Conservation (phyloP, 1,140 invertebrate genomes). For the Sweltsa coloradensis region DNA sequence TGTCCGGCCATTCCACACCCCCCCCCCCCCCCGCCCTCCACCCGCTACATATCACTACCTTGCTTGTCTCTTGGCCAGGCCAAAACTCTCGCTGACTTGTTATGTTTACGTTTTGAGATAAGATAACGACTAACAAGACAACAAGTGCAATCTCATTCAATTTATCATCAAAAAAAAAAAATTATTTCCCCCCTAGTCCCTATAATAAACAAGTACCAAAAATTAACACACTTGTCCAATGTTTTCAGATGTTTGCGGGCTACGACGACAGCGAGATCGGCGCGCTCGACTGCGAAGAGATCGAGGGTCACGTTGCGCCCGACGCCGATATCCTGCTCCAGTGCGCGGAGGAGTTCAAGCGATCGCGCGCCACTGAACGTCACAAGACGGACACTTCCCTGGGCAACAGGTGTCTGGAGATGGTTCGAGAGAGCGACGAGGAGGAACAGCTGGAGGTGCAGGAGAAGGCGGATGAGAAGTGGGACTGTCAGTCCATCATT, state of each 20-base stretch:
- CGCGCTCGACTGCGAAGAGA: slow-evolving; percentile 76
- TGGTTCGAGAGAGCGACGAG: slow-evolving; percentile 44
- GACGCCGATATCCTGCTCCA: slow-evolving; percentile 50
- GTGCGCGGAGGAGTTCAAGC: slow-evolving; percentile 43
- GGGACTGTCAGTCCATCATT: slow-evolving; percentile 90
- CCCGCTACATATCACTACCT: too few species aligned
- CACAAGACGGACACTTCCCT: neutral
- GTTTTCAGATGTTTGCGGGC: slow-evolving; percentile 57
- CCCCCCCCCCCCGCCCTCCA: too few species aligned
- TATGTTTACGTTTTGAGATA: too few species aligned
- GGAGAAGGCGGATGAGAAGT: slow-evolving; percentile 54
- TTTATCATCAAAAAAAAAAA: too few species aligned
- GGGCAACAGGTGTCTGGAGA: slow-evolving; percentile 31
- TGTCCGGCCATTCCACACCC: too few species aligned
- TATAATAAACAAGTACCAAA: too few species aligned
- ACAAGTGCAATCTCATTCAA: too few species aligned
- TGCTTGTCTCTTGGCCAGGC: too few species aligned
- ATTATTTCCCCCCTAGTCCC: too few species aligned
- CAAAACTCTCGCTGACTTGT: too few species aligned
- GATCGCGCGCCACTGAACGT: slow-evolving; percentile 10
- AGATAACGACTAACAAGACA: too few species aligned
- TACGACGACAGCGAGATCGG: slow-evolving; percentile 89
- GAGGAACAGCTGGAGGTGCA: slow-evolving; percentile 44
- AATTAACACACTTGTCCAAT: too few species aligned
- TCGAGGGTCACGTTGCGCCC: slow-evolving; percentile 63